Evolutionary conservation across 2,797 vertebrate genomes (phyloP).

Genomic region (Nyctibius grandis): DNA sequence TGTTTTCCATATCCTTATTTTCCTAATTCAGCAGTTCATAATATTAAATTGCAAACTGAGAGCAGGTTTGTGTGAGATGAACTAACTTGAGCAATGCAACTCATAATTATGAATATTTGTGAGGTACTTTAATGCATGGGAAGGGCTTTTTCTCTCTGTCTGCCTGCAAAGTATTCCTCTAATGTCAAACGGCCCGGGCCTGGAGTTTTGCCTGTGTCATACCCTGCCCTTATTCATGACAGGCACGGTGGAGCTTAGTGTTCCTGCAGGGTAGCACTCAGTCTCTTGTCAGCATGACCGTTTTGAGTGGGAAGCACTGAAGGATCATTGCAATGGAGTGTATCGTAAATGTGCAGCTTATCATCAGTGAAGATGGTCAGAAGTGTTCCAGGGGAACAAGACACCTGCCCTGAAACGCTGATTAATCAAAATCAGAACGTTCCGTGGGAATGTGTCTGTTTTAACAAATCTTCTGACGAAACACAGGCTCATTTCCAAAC

Average conservation of each 20-base stretch:
- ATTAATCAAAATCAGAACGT: slow-evolving; percentile 19
- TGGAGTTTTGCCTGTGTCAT: background rate
- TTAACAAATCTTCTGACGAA: slow-evolving; percentile 40
- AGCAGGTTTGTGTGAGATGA: background rate
- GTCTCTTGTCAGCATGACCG: background rate
- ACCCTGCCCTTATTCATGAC: background rate
- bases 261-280: background rate
- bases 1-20: background rate
- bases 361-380: background rate
- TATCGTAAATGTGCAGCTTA: background rate
- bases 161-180: background rate
- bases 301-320: background rate
- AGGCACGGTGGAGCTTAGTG: background rate
- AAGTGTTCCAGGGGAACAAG: background rate
- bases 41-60: background rate
- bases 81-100: background rate
- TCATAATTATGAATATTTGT: background rate
- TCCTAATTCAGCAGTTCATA: background rate
- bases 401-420: background rate
- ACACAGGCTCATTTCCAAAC: slow-evolving; percentile 16
- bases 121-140: background rate
- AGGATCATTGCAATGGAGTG: background rate
- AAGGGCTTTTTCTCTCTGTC: background rate
- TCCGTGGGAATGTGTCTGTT: slow-evolving; percentile 6
- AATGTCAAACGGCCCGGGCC: background rate